phyloP scores from a whole-genome alignment of 2,797 vertebrate species.

The Gallinago solitaria region DNA sequence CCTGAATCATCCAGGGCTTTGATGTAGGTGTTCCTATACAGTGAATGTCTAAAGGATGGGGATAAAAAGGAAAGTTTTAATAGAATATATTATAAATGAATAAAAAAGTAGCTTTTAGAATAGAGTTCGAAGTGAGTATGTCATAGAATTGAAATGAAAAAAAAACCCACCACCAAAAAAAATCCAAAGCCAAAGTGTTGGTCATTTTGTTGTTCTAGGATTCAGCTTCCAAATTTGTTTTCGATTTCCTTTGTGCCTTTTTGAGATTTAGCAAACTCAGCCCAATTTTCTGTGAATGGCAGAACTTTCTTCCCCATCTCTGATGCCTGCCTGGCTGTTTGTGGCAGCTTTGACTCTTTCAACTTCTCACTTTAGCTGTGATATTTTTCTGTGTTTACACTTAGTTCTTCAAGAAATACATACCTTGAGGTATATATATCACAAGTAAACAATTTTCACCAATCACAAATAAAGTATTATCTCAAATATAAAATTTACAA shows the following conservation, averaged over 20 bases:
- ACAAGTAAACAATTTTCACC: background rate
- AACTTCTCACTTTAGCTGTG: background rate
- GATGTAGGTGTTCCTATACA: background rate
- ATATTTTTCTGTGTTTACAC: background rate
- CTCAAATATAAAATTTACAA: background rate
- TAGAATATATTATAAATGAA: background rate
- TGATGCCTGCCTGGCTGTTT: rapidly evolving
- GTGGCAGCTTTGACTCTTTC: background rate
- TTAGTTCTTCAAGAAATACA: background rate
- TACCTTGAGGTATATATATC: background rate
- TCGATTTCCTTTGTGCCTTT: background rate
- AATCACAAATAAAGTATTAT: background rate
- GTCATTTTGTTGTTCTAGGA: background rate
- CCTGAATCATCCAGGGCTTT: background rate
- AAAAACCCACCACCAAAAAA: background rate
- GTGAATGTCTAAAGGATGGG: background rate
- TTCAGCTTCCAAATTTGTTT: background rate
- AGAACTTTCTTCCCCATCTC: background rate
- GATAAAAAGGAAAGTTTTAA: background rate
- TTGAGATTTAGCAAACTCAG: background rate
- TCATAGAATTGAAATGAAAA: background rate
- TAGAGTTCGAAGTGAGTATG: background rate
- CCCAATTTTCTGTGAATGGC: background rate
- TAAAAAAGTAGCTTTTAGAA: background rate
- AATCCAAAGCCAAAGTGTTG: background rate